Evolutionary conservation across 2,797 vertebrate genomes (phyloP).

Genomic region (Chrosomus eos): DNA sequence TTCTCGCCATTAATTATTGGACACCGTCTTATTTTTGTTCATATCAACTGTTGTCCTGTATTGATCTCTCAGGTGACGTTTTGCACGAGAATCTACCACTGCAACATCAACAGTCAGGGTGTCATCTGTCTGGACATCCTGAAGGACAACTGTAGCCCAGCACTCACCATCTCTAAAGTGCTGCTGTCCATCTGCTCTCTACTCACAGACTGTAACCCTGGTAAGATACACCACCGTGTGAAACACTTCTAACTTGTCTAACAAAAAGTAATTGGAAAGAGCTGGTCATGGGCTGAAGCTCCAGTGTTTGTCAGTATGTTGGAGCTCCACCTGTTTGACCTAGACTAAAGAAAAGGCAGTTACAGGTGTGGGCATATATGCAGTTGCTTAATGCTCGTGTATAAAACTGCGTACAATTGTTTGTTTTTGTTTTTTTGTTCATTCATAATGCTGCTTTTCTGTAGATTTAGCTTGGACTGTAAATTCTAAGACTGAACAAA

Average conservation of each 20-base stretch:
- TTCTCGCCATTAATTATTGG: background rate
- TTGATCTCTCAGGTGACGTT: constrained; percentile 77
- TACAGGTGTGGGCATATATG: constrained; percentile 65
- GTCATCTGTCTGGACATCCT: constrained; percentile 90
- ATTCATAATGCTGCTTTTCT: background rate
- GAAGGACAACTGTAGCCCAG: constrained; percentile 90
- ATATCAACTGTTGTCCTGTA: background rate
- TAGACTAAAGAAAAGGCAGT: constrained; percentile 60
- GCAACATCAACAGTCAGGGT: constrained; percentile 93
- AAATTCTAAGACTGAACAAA: no score
- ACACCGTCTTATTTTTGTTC: background rate
- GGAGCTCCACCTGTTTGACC: constrained; percentile 53
- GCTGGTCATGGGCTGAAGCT: constrained; percentile 56
- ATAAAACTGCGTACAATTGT: constrained; percentile 58
- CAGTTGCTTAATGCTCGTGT: constrained; percentile 64
- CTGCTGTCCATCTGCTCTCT: constrained; percentile 94
- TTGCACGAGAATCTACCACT: constrained; percentile 92
- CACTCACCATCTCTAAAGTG: constrained; percentile 93
- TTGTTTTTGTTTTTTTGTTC: no score
- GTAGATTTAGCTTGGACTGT: background rate
- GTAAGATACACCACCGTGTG: constrained; percentile 74
- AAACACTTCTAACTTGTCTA: background rate
- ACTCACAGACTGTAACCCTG: constrained; percentile 94
- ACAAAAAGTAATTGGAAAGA: background rate
- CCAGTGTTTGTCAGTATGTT: constrained; percentile 53